Conservation (phyloP, 2,888 invertebrate genomes). For the Parthenolecanium corni region DNA sequence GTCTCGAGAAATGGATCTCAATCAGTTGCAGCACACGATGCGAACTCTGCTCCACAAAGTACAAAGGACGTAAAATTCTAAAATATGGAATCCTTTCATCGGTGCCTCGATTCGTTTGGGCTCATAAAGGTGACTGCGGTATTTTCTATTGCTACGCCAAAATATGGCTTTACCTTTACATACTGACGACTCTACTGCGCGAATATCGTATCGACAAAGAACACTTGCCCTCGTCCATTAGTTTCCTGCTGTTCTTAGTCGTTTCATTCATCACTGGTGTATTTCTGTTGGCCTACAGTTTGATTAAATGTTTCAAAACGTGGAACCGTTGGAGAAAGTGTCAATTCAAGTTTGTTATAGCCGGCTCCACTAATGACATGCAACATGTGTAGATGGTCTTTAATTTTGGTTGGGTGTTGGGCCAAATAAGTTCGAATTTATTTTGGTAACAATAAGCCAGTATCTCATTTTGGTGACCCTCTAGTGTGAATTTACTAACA, state of each 20-base stretch:
- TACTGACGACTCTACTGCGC: not conserved
- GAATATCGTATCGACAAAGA: not conserved
- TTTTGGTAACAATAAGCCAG: too few relatives aligned
- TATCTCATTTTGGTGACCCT: too few relatives aligned
- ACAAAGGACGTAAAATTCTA: not conserved
- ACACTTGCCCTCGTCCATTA: not conserved
- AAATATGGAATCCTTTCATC: slow-evolving; percentile 8
- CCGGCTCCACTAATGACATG: not conserved
- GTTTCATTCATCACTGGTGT: not conserved
- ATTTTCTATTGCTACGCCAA: slow-evolving; percentile 12
- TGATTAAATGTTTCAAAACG: not conserved
- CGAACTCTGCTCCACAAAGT: slow-evolving; percentile 13
- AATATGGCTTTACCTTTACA: slow-evolving; percentile 21
- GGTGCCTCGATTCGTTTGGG: slow-evolving; percentile 10
- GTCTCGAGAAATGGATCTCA: slow-evolving; percentile 22
- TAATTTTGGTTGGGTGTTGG: too few relatives aligned
- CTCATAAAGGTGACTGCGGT: slow-evolving; percentile 2
- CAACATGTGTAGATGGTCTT: slow-evolving; percentile 9
- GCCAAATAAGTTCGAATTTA: too few relatives aligned
- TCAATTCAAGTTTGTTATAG: slow-evolving; percentile 1
- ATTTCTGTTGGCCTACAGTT: not conserved
- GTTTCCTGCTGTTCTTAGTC: slow-evolving; percentile 1
- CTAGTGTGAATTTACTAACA: too few relatives aligned
- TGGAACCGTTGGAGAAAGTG: slow-evolving; percentile 14
- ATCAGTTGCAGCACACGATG: slow-evolving; percentile 9